Conservation (phyloP, 1,140 invertebrate genomes). For the Macrocentrus cingulum region DNA sequence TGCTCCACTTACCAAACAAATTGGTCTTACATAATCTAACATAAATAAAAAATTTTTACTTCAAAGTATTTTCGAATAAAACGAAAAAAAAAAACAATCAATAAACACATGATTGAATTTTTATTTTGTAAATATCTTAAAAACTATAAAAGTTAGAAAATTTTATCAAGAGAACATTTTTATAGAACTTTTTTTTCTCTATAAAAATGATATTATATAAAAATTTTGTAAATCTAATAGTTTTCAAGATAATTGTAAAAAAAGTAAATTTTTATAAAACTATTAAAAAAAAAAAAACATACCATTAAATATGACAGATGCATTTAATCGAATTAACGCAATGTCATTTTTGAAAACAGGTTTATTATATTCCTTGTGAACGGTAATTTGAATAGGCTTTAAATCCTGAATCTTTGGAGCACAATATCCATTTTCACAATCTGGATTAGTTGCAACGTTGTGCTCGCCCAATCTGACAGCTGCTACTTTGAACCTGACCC, state of each 20-base stretch:
- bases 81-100: no score
- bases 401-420: conserved; percentile 63
- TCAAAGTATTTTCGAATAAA: no score
- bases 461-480: conserved; percentile 65
- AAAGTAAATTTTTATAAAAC: conserved; percentile 2
- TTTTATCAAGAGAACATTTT: no score
- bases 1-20: conserved; percentile 59
- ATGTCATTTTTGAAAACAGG: conserved; percentile 68
- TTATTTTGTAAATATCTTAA: no score
- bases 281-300: conserved; percentile 26
- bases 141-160: no score
- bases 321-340: conserved; percentile 63
- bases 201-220: no score
- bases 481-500: conserved; percentile 48
- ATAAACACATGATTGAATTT: no score
- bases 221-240: no score
- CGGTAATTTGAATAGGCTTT: conserved; percentile 50
- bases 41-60: conserved; percentile 26
- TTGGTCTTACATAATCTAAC: conserved; percentile 60
- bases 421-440: conserved; percentile 62
- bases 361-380: conserved; percentile 63
- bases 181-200: no score
- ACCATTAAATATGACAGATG: conserved; percentile 59
- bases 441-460: conserved; percentile 57
- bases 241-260: no score